Evolutionary conservation across 1,140 invertebrate species (phyloP).

Genomic region (Amyelois transitella): DNA sequence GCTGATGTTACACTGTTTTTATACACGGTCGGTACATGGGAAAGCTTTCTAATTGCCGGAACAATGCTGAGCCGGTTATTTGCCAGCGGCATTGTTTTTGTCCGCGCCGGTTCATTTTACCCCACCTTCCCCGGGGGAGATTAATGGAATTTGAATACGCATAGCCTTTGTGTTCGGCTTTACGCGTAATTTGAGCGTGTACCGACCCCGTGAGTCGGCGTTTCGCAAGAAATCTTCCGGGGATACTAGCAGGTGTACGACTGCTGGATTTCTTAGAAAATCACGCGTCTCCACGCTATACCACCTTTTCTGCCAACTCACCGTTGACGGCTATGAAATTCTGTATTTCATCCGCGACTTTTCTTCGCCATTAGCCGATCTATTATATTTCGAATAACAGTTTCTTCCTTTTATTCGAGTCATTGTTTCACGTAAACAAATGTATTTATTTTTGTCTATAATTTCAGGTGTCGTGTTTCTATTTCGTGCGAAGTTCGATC

Average conservation of each 20-base stretch:
- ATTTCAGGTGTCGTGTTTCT: neutral
- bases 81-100: constrained; percentile 73
- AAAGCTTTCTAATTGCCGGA: constrained; percentile 74
- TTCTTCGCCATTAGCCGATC: constrained; percentile 15
- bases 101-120: constrained; percentile 71
- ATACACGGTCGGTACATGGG: constrained; percentile 71
- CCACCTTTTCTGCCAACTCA: constrained; percentile 36
- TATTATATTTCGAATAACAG: neutral
- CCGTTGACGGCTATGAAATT: constrained; percentile 36
- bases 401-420: neutral
- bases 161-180: constrained; percentile 72
- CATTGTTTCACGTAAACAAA: neutral
- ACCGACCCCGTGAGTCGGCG: constrained; percentile 63
- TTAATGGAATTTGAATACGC: constrained; percentile 74
- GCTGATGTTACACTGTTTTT: constrained; percentile 73
- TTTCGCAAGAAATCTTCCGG: constrained; percentile 55
- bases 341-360: constrained; percentile 41
- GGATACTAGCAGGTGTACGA: constrained; percentile 51
- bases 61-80: constrained; percentile 74
- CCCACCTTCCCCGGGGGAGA: constrained; percentile 63
- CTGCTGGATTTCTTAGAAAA: constrained; percentile 40
- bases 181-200: constrained; percentile 71
- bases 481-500: neutral
- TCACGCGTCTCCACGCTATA: constrained; percentile 37
- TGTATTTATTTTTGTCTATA: neutral